Conservation (phyloP, 2,113 vertebrate species). For the Mobula hypostoma region DNA sequence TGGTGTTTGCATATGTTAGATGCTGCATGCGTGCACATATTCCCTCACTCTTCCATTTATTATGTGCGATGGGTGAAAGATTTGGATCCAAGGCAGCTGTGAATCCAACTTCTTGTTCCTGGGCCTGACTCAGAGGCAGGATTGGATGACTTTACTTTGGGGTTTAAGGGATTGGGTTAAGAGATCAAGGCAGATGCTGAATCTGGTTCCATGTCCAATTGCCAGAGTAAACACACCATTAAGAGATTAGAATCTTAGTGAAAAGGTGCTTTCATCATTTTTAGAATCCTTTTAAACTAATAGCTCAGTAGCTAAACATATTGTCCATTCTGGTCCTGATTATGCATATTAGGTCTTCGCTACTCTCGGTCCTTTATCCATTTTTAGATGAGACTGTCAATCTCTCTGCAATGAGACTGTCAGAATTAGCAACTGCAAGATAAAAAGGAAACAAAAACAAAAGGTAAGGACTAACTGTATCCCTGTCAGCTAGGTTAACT, state of each 20-base stretch:
- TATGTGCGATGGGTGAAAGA: constrained; percentile 12
- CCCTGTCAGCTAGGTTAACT: not conserved
- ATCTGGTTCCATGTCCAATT: not conserved
- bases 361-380: not conserved
- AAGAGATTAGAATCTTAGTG: not conserved
- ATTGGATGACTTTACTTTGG: not conserved
- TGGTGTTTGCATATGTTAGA: constrained; percentile 30
- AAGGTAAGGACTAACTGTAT: not conserved
- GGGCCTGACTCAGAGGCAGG: not conserved
- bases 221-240: not conserved
- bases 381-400: not conserved
- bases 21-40: constrained; percentile 20
- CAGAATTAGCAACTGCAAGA: not conserved
- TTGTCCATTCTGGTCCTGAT: not conserved
- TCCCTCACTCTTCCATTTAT: constrained; percentile 27
- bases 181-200: not conserved
- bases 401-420: not conserved
- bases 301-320: not conserved
- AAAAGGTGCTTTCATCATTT: not conserved
- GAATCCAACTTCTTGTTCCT: constrained; percentile 9
- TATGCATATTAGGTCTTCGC: not conserved
- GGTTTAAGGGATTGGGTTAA: not conserved
- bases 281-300: not conserved
- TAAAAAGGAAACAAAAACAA: not conserved
- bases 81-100: constrained; percentile 14